These are phyloP conservation scores for Leucophenga varia DNA, from an alignment of 1,140 invertebrate genomes.

Conservation along the genomic window DNA sequence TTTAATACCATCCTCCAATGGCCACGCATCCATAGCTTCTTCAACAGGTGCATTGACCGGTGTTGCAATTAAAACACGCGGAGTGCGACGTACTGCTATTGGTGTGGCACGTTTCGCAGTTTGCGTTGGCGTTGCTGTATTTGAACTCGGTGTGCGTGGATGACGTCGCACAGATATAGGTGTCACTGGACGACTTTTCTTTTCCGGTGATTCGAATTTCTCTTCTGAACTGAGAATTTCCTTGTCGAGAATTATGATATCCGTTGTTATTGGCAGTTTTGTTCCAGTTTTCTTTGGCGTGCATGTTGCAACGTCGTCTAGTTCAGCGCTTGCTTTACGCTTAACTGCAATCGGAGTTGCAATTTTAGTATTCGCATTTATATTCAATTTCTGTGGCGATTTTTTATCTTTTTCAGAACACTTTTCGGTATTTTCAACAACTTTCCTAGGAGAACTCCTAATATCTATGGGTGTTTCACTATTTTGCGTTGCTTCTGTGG, in stretches of 20 bases:
- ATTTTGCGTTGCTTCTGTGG: too few species aligned
- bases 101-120: conserved; percentile 38
- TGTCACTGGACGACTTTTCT: conserved; percentile 38
- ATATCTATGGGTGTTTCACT: conserved; percentile 30
- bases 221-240: conserved; percentile 51
- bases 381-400: too few species aligned
- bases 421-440: too few species aligned
- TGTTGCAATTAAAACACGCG: conserved; percentile 29
- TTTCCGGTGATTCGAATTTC: conserved; percentile 52
- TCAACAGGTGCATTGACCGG: conserved; percentile 51
- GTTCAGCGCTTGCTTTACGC: conserved; percentile 21
- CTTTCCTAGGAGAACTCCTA: conserved; percentile 29
- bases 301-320: conserved; percentile 5
- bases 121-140: conserved; percentile 20
- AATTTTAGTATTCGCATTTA: too few species aligned
- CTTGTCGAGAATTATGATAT: conserved; percentile 32
- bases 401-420: too few species aligned
- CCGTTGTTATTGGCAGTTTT: conserved; percentile 11
- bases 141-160: conserved; percentile 39
- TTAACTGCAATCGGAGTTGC: conserved; percentile 14
- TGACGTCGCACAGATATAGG: conserved; percentile 41
- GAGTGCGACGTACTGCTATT: conserved; percentile 43
- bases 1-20: conserved; percentile 38
- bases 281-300: conserved; percentile 16
- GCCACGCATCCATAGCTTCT: conserved; percentile 61